phyloP scores from a whole-genome alignment of 2,113 vertebrate species.

The Alethe diademata region DNA sequence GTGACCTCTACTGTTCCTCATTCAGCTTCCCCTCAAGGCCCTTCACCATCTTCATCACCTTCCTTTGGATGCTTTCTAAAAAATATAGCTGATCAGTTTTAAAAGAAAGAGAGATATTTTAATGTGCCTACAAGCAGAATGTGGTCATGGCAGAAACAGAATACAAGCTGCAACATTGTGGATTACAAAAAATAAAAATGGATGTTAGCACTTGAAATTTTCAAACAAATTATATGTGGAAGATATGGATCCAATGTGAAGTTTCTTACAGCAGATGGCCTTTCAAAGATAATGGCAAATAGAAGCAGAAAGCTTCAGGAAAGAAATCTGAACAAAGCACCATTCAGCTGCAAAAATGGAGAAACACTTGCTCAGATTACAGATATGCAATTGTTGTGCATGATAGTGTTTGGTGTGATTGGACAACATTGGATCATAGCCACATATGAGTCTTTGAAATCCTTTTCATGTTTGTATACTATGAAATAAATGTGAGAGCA shows the following conservation, averaged over 20 bases:
- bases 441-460: background rate
- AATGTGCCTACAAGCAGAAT: background rate
- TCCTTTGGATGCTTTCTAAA: background rate
- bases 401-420: background rate
- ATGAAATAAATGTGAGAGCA: background rate
- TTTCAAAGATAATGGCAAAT: background rate
- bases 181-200: background rate
- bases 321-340: background rate
- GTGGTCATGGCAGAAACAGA: background rate
- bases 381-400: background rate
- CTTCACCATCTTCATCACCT: background rate
- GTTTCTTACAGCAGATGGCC: background rate
- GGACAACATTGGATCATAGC: background rate
- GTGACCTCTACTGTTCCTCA: background rate
- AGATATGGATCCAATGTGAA: background rate
- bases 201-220: background rate
- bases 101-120: background rate
- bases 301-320: background rate
- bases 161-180: background rate
- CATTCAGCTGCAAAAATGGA: background rate
- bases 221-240: background rate
- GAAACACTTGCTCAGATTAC: background rate
- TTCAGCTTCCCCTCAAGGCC: accelerated
- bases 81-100: background rate
- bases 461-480: background rate